Conservation (phyloP, 2,113 vertebrate genomes). For the Sprattus sprattus region DNA sequence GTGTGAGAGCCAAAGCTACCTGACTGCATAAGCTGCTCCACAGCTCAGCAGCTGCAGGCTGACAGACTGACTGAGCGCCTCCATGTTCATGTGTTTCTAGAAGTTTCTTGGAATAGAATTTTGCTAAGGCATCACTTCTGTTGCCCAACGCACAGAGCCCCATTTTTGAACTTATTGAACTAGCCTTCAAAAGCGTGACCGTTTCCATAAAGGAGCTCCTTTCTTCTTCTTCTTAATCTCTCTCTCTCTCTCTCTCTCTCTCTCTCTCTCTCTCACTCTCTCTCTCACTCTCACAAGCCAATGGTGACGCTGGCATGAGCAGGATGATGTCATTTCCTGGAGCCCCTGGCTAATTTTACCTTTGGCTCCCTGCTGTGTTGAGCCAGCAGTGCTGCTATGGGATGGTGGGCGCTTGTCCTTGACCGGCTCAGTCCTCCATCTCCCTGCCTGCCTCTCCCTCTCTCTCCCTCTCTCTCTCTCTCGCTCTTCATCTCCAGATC, state of each 20-base stretch:
- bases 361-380: neutral
- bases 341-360: neutral
- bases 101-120: no score
- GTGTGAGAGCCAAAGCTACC: no score
- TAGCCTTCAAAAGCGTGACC: no score
- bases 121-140: no score
- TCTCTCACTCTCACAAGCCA: neutral
- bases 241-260: neutral
- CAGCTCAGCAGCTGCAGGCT: no score
- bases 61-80: no score
- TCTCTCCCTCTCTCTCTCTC: neutral
- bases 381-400: neutral
- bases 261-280: neutral
- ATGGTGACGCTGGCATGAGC: no score
- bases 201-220: neutral
- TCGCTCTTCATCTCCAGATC: neutral
- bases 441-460: neutral
- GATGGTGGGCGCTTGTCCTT: conserved; percentile 3
- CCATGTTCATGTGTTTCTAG: no score
- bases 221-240: neutral
- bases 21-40: no score
- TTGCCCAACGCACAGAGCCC: no score
- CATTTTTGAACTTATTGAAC: no score
- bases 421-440: neutral
- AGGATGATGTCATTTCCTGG: no score